These are phyloP conservation scores for Nemopilema nomurai DNA, from an alignment of 30 jellyfish, hydroid and myxozoan species.

Conservation along the genomic window DNA sequence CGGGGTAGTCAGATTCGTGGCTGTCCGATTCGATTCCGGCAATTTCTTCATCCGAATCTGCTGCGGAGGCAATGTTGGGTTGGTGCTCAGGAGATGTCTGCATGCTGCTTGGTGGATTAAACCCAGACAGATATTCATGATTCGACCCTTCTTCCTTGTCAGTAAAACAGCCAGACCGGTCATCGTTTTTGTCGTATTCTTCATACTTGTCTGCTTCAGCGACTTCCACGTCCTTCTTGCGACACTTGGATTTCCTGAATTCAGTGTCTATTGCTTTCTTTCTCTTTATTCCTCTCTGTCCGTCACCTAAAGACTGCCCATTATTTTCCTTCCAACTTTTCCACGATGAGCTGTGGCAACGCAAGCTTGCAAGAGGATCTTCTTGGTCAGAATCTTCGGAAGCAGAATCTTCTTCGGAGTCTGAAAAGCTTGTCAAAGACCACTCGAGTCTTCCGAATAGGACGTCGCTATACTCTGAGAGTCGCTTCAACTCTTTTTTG, in stretches of 20 bases:
- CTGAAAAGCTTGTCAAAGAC: background rate
- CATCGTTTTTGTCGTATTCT: background rate
- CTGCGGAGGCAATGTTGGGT: background rate
- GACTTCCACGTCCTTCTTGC: background rate
- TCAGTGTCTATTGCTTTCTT: background rate
- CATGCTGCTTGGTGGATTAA: background rate
- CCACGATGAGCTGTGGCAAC: background rate
- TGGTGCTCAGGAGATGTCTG: background rate
- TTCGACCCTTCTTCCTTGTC: background rate
- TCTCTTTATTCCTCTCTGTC: background rate
- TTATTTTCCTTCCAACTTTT: background rate
- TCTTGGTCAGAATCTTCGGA: background rate
- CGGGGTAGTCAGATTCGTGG: background rate
- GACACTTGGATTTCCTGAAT: background rate
- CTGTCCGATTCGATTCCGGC: background rate
- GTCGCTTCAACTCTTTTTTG: background rate
- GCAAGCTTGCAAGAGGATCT: background rate
- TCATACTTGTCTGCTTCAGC: background rate
- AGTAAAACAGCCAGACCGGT: background rate
- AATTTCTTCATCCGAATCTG: background rate
- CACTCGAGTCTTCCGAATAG: background rate
- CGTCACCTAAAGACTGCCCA: background rate
- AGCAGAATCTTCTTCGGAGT: background rate
- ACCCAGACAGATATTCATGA: background rate
- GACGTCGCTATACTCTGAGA: background rate